A percentile compares a stretch with the other conserved stretches of the same genome.
Evolutionary conservation across 2,888 invertebrate species (phyloP).

Genomic region (Epicampocera succincta): DNA sequence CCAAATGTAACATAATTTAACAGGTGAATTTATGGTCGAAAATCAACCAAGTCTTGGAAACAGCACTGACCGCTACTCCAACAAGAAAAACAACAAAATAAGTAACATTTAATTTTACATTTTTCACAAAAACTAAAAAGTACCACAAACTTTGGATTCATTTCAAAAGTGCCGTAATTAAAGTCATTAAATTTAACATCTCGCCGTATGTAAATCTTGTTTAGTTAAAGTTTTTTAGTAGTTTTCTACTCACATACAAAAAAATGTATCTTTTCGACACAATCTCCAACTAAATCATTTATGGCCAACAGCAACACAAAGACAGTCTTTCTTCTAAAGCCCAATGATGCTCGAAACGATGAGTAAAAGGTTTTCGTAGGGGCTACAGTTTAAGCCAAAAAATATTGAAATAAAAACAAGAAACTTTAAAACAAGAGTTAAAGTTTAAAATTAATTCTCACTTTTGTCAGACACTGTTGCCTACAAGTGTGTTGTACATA

Average conservation of each 20-base stretch:
- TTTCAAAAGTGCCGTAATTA: constrained; percentile 69
- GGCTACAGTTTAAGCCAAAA: background rate
- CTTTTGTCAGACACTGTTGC: no score
- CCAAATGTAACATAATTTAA: constrained; percentile 62
- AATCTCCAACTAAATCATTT: constrained; percentile 65
- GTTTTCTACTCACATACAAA: constrained; percentile 34
- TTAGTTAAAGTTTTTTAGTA: constrained; percentile 54
- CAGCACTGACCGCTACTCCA: constrained; percentile 10
- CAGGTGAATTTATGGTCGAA: constrained; percentile 60
- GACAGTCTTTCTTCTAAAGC: background rate
- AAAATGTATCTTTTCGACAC: constrained; percentile 61
- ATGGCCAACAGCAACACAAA: constrained; percentile 38
- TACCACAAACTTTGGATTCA: constrained; percentile 48
- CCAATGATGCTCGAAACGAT: constrained; percentile 41
- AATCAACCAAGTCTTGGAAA: constrained; percentile 32
- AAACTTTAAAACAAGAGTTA: no score
- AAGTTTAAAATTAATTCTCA: background rate
- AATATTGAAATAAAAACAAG: background rate
- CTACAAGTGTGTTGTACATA: no score
- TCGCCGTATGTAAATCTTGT: constrained; percentile 66
- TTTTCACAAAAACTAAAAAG: constrained; percentile 48
- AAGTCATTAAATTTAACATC: constrained; percentile 69
- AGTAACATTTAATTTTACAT: constrained; percentile 63
- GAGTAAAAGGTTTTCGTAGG: constrained; percentile 3
- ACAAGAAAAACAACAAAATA: constrained; percentile 33